These are phyloP conservation scores for Heterohyrax brucei DNA, from an alignment of 2,797 vertebrate species.

Conservation along the genomic window DNA sequence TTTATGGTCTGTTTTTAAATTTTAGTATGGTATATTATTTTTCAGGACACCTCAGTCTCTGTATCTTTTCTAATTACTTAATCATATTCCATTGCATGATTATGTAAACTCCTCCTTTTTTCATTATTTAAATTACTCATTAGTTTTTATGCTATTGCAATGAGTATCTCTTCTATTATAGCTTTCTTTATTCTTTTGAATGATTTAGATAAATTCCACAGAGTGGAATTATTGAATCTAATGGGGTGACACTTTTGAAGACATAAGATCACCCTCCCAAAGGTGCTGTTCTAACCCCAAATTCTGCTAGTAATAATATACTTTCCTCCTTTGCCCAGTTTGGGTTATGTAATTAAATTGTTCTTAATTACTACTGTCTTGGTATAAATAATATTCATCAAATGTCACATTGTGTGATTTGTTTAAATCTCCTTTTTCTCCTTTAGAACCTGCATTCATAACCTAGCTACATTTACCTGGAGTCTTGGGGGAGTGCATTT, in stretches of 20 bases:
- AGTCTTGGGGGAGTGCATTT: not conserved
- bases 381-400: not conserved
- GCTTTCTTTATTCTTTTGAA: not conserved
- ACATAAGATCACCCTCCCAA: not conserved
- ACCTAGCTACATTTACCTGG: not conserved
- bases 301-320: not conserved
- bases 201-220: not conserved
- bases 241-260: not conserved
- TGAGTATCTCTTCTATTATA: not conserved
- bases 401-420: not conserved
- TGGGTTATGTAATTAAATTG: not conserved
- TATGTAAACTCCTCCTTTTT: not conserved
- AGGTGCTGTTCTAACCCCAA: not conserved
- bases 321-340: not conserved
- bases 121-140: not conserved
- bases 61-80: not conserved
- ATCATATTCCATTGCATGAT: not conserved
- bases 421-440: not conserved
- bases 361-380: not conserved
- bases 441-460: not conserved
- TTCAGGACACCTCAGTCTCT: not conserved
- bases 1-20: not conserved
- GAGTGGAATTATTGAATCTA: not conserved
- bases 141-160: not conserved
- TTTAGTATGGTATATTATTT: not conserved